Conservation (phyloP, 2,888 invertebrate species). For the Drosophila niveifrons region DNA sequence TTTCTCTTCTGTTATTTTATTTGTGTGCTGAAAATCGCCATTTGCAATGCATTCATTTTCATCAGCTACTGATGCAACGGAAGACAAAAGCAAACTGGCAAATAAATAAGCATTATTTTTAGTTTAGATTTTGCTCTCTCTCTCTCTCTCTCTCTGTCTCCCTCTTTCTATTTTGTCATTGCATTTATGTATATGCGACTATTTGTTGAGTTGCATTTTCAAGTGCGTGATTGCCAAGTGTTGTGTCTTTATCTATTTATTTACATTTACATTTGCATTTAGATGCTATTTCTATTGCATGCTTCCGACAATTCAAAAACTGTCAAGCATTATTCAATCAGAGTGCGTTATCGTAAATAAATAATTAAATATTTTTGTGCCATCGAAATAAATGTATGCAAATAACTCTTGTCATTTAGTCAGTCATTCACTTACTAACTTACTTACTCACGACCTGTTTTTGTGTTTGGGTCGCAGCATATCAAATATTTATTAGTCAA, state of each 20-base stretch:
- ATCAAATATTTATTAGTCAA: conserved; percentile 53
- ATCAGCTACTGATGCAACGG: conserved; percentile 67
- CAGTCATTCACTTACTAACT: conserved; percentile 34
- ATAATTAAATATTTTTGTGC: conserved; percentile 25
- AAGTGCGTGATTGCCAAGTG: conserved; percentile 56
- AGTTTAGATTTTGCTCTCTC: conserved; percentile 35
- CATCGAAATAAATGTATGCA: conserved; percentile 61
- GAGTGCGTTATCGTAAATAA: background rate
- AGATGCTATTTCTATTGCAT: background rate
- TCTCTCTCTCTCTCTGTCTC: conserved; percentile 19
- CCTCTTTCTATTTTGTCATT: conserved; percentile 27
- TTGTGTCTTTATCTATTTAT: conserved; percentile 8
- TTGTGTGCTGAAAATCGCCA: conserved; percentile 35
- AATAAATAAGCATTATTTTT: conserved; percentile 66
- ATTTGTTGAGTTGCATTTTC: conserved; percentile 52
- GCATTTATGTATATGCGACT: conserved; percentile 32
- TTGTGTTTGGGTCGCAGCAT: conserved; percentile 16
- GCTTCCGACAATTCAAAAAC: conserved; percentile 30
- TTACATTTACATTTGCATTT: background rate
- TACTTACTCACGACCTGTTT: conserved; percentile 14
- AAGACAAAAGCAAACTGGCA: conserved; percentile 60
- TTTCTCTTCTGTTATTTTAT: background rate
- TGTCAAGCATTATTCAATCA: background rate
- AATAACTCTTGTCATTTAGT: conserved; percentile 50
- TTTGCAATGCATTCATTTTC: conserved; percentile 67